Conservation (phyloP, 2,113 vertebrate species). For the Clarias magur region DNA sequence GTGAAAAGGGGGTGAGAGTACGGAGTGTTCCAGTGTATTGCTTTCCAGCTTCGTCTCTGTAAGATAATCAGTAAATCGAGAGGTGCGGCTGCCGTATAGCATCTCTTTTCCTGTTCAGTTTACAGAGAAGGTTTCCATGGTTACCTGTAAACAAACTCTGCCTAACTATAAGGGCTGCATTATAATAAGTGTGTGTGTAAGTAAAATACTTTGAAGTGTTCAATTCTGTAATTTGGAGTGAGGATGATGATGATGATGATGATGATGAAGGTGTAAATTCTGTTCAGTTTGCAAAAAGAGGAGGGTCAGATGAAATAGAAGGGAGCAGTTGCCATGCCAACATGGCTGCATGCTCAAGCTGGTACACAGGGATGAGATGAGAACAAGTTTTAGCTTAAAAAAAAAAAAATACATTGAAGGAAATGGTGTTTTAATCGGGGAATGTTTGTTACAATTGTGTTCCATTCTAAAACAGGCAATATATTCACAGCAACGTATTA, state of each 20-base stretch:
- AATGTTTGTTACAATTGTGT: too few species aligned
- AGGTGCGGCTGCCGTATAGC: neutral
- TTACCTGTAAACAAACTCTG: neutral
- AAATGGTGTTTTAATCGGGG: neutral
- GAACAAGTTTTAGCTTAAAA: neutral
- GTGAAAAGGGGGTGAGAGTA: neutral
- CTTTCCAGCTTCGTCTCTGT: neutral
- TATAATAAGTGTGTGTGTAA: neutral
- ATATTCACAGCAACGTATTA: neutral
- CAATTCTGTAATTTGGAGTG: neutral
- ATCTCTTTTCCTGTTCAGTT: neutral
- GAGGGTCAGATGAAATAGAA: conserved; percentile 17
- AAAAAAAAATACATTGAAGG: neutral
- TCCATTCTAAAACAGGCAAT: neutral
- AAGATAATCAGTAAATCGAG: neutral
- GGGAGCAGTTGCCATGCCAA: conserved; percentile 22
- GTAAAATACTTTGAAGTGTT: neutral
- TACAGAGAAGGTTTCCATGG: neutral
- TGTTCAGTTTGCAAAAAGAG: neutral
- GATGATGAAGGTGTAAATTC: neutral
- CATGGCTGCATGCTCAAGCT: neutral
- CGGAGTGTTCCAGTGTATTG: neutral
- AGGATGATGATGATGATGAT: neutral
- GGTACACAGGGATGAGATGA: neutral
- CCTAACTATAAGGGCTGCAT: neutral